Base-by-base conservation (phyloP, 2,113 vertebrate genomes). In the Prinia subflava region DNA sequence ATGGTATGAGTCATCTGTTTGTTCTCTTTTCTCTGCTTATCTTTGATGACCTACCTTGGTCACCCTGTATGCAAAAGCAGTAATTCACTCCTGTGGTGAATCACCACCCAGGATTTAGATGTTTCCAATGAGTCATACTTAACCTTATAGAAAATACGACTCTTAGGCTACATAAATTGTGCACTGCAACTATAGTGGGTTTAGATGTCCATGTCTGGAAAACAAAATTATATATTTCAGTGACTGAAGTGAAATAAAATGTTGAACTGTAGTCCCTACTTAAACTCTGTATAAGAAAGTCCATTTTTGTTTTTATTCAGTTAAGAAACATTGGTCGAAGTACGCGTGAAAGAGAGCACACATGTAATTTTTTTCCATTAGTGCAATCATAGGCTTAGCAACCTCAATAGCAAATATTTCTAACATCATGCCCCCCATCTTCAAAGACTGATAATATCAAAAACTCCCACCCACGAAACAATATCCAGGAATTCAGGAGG, bases 101-200 rank as follows among this genome's bases (percentile, higher is more conserved):
- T 96, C 95, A 95, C 63, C 55, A 50, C 49, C 59, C 67, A 95
- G 63, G 59, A 96, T 97, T 89, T 90, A 96, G 70, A 91, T 83
- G 53, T 87, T 94, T 95, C 75, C 53, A 76, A n/a, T 95, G 96
- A 96, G 84, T 97, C 95, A 96, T 89, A 77, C 67, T 94, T 96
- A 95, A 91, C 92, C 81, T 95, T 63, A 91, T 65, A 83, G 94
- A 64, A 95, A 80, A 39, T 37, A 85, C 67, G 84, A 77, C 11
- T 27, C 37, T 69, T 80, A 70, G 42, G 57, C 65, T 53, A 87
- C 70, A 95, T 91, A 91, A 92, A 94, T 87, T 89, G 20, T 69
- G 23, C 28, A 39, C 53, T 94, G 79, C 62, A 91, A 50, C 49
- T 16, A 57, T n/a, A 27, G n/a, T 60, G 28, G 73, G 15, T 71